These are phyloP conservation scores for Drosophila rubida DNA, from an alignment of 2,888 invertebrate species.

Conservation along the genomic window DNA sequence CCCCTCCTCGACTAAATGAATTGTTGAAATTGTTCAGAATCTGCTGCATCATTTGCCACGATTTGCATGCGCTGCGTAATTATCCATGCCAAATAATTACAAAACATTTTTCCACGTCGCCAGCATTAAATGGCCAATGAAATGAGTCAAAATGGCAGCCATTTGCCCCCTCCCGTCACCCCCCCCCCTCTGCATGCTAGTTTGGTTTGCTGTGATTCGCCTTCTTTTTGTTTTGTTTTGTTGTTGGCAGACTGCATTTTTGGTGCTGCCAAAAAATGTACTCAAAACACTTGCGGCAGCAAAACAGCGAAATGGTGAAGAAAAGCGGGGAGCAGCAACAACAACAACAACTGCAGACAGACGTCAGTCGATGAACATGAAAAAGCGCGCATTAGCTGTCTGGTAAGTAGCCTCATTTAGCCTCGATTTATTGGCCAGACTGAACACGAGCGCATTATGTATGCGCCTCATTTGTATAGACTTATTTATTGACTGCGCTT, in stretches of 20 bases:
- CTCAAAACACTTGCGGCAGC: neutral
- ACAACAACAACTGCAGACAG: too few species aligned
- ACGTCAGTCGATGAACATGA: neutral
- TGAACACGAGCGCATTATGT: neutral
- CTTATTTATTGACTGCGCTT: too few species aligned
- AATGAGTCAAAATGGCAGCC: constrained; percentile 1
- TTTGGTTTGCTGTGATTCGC: constrained; percentile 30
- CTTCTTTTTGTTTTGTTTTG: neutral
- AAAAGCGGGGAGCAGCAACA: too few species aligned
- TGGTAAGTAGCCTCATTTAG: neutral
- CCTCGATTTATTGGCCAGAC: neutral
- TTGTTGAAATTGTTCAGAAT: constrained; percentile 45
- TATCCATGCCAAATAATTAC: constrained; percentile 74
- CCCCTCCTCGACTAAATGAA: constrained; percentile 23
- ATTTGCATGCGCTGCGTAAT: constrained; percentile 61
- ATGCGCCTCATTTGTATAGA: too few species aligned
- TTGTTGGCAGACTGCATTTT: constrained; percentile 29
- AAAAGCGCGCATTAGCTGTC: neutral
- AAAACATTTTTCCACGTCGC: constrained; percentile 71
- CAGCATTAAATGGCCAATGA: constrained; percentile 44
- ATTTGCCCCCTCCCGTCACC: too few species aligned
- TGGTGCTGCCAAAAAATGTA: constrained; percentile 1
- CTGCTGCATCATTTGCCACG: constrained; percentile 55
- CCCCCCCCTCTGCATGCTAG: neutral
- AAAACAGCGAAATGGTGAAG: neutral